These are phyloP conservation scores for Ptychochromis oligacanthus DNA, from an alignment of 2,113 vertebrate species.

Conservation along the genomic window DNA sequence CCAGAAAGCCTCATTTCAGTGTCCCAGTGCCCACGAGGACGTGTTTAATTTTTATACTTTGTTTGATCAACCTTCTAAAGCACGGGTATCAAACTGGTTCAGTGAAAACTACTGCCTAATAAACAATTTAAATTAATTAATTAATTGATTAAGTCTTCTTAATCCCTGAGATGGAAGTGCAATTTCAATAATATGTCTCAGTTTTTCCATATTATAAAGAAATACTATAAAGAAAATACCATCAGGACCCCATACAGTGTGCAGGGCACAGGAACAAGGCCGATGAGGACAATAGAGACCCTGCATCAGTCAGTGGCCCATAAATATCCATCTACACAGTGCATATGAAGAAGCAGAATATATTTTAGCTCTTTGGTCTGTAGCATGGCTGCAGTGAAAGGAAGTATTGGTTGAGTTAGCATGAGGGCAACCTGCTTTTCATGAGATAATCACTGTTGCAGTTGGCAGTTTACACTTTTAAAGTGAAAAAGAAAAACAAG, in stretches of 20 bases:
- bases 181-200: neutral
- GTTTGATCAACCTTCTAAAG: too few species aligned
- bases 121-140: too few species aligned
- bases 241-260: too few species aligned
- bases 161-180: neutral
- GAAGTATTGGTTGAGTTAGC: neutral
- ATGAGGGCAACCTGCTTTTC: neutral
- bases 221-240: too few species aligned
- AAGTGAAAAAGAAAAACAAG: neutral
- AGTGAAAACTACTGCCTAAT: too few species aligned
- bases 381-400: neutral
- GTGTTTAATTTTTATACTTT: too few species aligned
- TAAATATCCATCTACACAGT: conserved; percentile 16
- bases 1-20: too few species aligned
- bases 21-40: too few species aligned
- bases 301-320: neutral
- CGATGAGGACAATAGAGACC: neutral
- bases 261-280: neutral
- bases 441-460: neutral
- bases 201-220: neutral
- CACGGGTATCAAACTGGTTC: too few species aligned
- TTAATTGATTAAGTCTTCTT: too few species aligned
- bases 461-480: neutral
- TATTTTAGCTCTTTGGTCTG: neutral
- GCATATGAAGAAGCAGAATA: neutral